Percentiles rank a stretch among this genome's conserved stretches.
Evolutionary conservation across 2,888 invertebrate genomes (phyloP).

Genomic region (Sturmia bella): DNA sequence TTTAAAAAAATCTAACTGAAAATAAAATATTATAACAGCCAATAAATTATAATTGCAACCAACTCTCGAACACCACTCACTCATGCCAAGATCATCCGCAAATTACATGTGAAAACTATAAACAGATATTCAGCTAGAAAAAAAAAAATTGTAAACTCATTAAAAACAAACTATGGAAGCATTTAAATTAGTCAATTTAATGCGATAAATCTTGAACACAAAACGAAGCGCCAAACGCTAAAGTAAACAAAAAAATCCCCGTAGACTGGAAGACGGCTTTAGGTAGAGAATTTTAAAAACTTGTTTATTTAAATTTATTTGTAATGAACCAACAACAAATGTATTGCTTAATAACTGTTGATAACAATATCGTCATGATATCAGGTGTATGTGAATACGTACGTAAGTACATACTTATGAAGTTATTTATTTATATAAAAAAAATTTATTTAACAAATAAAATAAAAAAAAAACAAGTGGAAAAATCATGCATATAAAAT

Average conservation of each 20-base stretch:
- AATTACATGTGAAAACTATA: slow-evolving; percentile 9
- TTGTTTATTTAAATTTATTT: slow-evolving; percentile 9
- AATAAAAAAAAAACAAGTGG: not conserved
- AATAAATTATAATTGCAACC: not conserved
- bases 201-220: slow-evolving; percentile 40
- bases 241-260: slow-evolving; percentile 56
- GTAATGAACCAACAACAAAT: not conserved
- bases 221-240: slow-evolving; percentile 3
- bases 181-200: slow-evolving; percentile 54
- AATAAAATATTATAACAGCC: not conserved
- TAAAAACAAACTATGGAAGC: slow-evolving; percentile 33
- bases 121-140: not conserved
- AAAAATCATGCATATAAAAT: slow-evolving; percentile 22
- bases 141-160: slow-evolving; percentile 21
- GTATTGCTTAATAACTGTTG: not conserved
- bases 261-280: slow-evolving; percentile 58
- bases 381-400: slow-evolving; percentile 16
- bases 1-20: too few species aligned
- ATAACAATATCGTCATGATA: slow-evolving; percentile 21
- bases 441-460: not conserved
- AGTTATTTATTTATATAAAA: too few species aligned
- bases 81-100: slow-evolving; percentile 13
- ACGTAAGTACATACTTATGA: too few species aligned
- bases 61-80: not conserved
- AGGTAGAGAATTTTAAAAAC: slow-evolving; percentile 47